Evolutionary conservation across 2,113 vertebrate species (phyloP), one percentile per base, ranked within the genome.

Genomic region (Zootoca vivipara): DNA sequence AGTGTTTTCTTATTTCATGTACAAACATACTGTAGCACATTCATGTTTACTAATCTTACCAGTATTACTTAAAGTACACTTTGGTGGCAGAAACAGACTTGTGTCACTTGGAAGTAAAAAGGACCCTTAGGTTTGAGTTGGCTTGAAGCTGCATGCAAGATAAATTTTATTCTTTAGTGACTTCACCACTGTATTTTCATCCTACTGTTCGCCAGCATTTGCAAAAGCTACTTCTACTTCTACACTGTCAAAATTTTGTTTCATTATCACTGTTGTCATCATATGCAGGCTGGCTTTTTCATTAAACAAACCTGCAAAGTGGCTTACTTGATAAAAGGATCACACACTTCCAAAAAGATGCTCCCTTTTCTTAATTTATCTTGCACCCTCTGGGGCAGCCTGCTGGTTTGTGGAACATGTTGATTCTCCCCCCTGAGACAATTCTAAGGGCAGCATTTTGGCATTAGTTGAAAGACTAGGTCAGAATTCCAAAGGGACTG

Each of bases 1-100:
- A 65, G 24, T 74, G 83, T 89, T 89, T 81, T 85, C 83, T 89
- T 89, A 85, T 89, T 89, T 89, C 83, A 65, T 85, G 75, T 73
- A 33, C 74, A 85, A 85, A 89, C 38, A 80, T 85, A 80, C 56
- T 67, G 69, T 81, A 65, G 70, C n/a, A 52, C 35, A 33, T 75
- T 85, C 56, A 65, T 85, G 83, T 85, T 74, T 89, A 74, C 69
- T 85, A 65, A 81, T 85, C 88, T 74, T 28, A 73, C 13, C 30
- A 81, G 38, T 72, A 74, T 85, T 89, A 81, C 40, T 52, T 74
- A 65, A 78, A 67, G n/a, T 78, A 40, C 33, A 35, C 20, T 75
- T 64, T 16, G 22, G 75, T 56, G 79, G 13, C 33, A 33, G 12
- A 89, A 85, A 80, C 16, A 65, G 38, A 35, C 7, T 75, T 20